Percentiles rank a stretch among this genome's conserved stretches.
Conservation (phyloP, 2,888 invertebrate species). For the Agrochola litura region DNA sequence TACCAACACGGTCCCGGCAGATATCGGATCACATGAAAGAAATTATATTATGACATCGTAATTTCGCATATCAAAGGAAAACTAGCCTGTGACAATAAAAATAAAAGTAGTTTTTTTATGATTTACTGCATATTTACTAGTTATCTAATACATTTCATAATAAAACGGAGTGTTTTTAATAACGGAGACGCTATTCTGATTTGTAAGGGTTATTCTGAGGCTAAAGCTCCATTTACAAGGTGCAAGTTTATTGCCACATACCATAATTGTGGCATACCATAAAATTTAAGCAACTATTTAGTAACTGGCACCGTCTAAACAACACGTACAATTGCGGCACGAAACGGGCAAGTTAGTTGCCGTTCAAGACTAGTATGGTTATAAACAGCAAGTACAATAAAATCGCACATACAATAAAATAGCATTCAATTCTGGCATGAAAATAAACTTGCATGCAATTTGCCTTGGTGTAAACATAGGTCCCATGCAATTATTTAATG, state of each 20-base stretch:
- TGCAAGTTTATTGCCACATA: too few relatives aligned
- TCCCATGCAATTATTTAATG: neutral
- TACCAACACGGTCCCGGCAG: conserved; percentile 16
- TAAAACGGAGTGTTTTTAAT: conserved; percentile 36
- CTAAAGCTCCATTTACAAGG: too few relatives aligned
- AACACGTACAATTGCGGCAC: too few relatives aligned
- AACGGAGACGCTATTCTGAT: conserved; percentile 20
- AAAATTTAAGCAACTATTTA: too few relatives aligned
- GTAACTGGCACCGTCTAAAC: too few relatives aligned
- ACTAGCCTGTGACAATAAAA: conserved; percentile 29
- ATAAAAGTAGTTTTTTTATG: conserved; percentile 20
- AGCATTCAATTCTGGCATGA: neutral
- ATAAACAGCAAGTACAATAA: too few relatives aligned
- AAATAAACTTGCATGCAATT: neutral
- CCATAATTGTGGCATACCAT: too few relatives aligned
- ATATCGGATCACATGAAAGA: conserved; percentile 27
- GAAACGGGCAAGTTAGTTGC: too few relatives aligned
- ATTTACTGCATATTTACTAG: conserved; percentile 16
- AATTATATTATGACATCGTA: conserved; percentile 42
- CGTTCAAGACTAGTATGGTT: too few relatives aligned
- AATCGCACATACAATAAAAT: neutral
- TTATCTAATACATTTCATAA: conserved; percentile 58
- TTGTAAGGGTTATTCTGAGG: conserved; percentile 8
- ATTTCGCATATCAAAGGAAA: conserved; percentile 47
- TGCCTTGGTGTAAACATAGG: neutral